Evolutionary conservation across 2,113 vertebrate genomes (phyloP), one percentile per base, ranked within the genome.

Genomic region (Limnothrissa miodon): DNA sequence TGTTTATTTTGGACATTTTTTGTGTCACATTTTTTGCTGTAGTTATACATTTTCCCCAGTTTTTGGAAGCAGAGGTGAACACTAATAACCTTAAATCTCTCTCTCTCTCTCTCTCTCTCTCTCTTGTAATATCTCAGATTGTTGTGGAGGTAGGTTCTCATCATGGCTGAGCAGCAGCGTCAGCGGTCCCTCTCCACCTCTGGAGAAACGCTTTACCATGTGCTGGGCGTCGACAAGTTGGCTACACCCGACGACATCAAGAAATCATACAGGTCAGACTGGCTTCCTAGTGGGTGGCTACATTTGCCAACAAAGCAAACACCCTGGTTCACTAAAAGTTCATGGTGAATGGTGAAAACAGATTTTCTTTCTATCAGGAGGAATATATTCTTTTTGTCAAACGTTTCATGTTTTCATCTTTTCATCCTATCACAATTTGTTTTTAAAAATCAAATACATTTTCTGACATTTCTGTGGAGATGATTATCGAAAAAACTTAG

Each of bases 101-200:
- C 4, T 0, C 4, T 74, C 29, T 81, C 45, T 83, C 4, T 83
- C 17, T 45, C 25, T 74, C 33, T 78, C 23, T 48, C 21, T 36
- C 23, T 39, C 87, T 87, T 39, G 42, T 6, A 42, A 42, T 91
- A 80, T 88, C 45, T 36, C 86, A 94, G 93, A 83, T 88, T 86
- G 89, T 86, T 83, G 66, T 82, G 84, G 81, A 91, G 84, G 78
- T 91, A 85, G 85, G 91, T 84, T 48, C 29, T 74, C 88, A 92
- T 53, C 90, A 99, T 99, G 98, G 94, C 96, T 83, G 98, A 99
- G 86, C 97, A 98, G 88, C 97, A 98, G 96, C 95, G 98, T 91
- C 98, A 99, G 90, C 98, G 98, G 74, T 97, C 97, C 0, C 96
- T 99, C 84, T 99, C 98, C 87, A 99, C 98, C 84, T 98, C 98